Evolutionary conservation across 2,113 vertebrate genomes (phyloP).

Genomic region (Abramis brama): DNA sequence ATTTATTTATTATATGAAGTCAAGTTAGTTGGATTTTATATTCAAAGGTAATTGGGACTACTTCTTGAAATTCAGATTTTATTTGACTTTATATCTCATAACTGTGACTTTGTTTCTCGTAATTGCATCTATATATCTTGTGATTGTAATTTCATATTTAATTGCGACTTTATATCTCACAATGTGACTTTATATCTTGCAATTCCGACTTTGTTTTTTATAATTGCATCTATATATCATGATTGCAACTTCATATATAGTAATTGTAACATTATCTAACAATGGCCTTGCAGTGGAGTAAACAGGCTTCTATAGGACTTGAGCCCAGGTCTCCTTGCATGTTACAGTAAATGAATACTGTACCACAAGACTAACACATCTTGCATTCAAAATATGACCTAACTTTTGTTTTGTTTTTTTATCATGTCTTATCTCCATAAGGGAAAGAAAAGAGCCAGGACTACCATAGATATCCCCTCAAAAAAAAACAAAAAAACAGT

Average conservation of each 20-base stretch:
- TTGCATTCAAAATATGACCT: neutral
- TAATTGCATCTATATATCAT: neutral
- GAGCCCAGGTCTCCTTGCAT: no score
- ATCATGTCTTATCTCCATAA: neutral
- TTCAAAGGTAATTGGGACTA: no score
- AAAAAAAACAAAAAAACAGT: slow-evolving; percentile 2
- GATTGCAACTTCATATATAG: neutral
- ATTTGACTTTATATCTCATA: neutral
- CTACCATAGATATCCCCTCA: neutral
- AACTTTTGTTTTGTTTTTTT: neutral
- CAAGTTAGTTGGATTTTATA: neutral
- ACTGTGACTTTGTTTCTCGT: neutral
- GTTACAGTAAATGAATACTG: no score
- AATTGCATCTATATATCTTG: neutral
- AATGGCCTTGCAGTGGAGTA: no score
- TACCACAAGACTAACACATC: no score
- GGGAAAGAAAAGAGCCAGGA: neutral
- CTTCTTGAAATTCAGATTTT: neutral
- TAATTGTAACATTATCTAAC: no score
- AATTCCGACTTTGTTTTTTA: neutral
- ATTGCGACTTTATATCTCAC: neutral
- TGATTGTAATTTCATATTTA: neutral
- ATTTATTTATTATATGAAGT: neutral
- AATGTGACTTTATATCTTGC: neutral
- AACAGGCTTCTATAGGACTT: no score